Conservation (phyloP, 2,797 vertebrate species). For the Leucoraja ocellata region DNA sequence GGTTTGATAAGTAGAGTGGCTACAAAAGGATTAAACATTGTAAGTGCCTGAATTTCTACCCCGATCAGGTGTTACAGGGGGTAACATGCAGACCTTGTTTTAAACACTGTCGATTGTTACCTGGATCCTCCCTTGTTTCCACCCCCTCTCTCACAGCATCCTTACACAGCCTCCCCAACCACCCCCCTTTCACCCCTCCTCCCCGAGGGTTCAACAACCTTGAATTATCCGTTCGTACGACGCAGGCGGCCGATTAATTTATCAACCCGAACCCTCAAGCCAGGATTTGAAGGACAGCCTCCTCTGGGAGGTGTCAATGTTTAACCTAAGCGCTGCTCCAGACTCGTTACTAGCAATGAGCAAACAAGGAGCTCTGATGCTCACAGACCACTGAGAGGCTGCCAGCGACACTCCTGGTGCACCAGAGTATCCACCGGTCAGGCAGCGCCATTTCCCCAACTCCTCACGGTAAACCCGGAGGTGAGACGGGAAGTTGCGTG, state of each 20-base stretch:
- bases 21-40: not conserved
- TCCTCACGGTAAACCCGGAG: not conserved
- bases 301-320: slow-evolving; percentile 40
- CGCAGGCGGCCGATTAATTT: not conserved
- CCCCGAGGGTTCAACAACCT: not conserved
- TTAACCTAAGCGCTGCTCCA: slow-evolving; percentile 32
- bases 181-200: too few relatives aligned
- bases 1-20: not conserved
- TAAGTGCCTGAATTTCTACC: not conserved
- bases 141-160: not conserved
- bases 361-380: not conserved
- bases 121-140: not conserved
- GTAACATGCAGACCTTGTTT: too few relatives aligned
- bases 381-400: not conserved
- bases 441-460: not conserved
- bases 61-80: not conserved
- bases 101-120: not conserved
- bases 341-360: not conserved
- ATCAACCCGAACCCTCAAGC: not conserved
- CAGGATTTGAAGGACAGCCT: slow-evolving; percentile 15
- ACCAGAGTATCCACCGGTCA: not conserved
- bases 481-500: not conserved
- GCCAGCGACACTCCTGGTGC: not conserved
- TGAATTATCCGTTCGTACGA: not conserved
- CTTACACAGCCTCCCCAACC: not conserved